A percentile compares a stretch with the other conserved stretches of the same genome.
Conservation (phyloP, 2,888 invertebrate genomes). For the Rhamnusium bicolor region DNA sequence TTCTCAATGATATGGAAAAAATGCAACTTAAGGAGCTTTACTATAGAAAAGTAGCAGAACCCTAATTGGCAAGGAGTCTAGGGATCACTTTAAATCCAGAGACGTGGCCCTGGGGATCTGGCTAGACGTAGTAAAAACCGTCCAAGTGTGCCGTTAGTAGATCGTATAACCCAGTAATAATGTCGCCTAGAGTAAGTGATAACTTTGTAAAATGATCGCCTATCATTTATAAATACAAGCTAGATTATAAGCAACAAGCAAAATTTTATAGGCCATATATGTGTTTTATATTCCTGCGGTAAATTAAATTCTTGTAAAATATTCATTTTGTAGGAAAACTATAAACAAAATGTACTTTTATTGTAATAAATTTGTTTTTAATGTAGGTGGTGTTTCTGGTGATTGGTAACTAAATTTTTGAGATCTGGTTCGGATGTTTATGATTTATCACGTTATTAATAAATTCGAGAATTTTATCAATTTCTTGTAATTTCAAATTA, state of each 20-base stretch:
- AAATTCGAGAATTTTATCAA: too few species aligned
- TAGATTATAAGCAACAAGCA: conserved; percentile 40
- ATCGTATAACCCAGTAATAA: conserved; percentile 62
- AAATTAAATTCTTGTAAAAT: not conserved
- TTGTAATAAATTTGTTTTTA: too few species aligned
- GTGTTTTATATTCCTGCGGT: conserved; percentile 2
- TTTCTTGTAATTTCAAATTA: too few species aligned
- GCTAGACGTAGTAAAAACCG: conserved; percentile 60
- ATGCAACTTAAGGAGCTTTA: conserved; percentile 17
- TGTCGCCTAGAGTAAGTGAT: conserved; percentile 54
- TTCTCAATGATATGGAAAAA: conserved; percentile 7
- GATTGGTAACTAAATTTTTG: too few species aligned
- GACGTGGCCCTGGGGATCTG: conserved; percentile 52
- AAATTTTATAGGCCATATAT: conserved; percentile 16
- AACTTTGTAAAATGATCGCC: conserved; percentile 60
- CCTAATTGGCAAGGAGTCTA: conserved; percentile 60
- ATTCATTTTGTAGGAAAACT: too few species aligned
- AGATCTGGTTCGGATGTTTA: too few species aligned
- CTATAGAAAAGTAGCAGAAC: conserved; percentile 37
- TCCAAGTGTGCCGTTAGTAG: conserved; percentile 58
- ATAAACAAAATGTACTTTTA: too few species aligned
- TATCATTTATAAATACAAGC: conserved; percentile 53
- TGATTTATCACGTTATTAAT: too few species aligned
- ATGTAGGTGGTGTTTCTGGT: too few species aligned
- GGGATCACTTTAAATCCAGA: conserved; percentile 62